Evolutionary conservation across 2,113 vertebrate genomes (phyloP).

Genomic region (Sclerurus mexicanus): DNA sequence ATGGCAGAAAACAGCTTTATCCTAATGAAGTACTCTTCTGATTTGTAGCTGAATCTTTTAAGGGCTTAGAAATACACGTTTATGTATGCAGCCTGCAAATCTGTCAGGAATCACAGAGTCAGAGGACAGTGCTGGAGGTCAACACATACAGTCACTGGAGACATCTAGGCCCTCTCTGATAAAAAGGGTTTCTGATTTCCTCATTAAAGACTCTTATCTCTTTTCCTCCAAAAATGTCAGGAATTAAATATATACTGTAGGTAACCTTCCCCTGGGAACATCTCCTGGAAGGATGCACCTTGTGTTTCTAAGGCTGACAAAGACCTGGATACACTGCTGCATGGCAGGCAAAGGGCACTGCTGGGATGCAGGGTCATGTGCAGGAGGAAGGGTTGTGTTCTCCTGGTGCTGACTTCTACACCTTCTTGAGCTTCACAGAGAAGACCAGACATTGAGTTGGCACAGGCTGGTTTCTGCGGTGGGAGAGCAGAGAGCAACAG

Average conservation of each 20-base stretch:
- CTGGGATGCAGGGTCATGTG: accelerated
- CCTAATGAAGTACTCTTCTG: background rate
- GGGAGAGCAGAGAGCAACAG: background rate
- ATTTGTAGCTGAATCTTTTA: background rate
- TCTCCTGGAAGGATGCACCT: background rate
- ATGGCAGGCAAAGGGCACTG: background rate
- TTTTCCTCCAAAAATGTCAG: background rate
- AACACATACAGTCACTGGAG: background rate
- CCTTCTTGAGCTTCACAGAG: background rate
- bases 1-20: background rate
- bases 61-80: background rate
- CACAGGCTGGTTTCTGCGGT: background rate
- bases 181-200: background rate
- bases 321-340: background rate
- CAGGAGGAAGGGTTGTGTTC: background rate
- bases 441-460: background rate
- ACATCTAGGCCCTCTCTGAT: background rate
- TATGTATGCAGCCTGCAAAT: background rate
- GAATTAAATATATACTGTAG: background rate
- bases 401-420: background rate
- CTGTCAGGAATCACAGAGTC: background rate
- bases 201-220: background rate
- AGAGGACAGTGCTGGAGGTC: background rate
- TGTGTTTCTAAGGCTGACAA: background rate
- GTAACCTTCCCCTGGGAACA: background rate